A percentile compares a stretch with the other conserved stretches of the same genome.
These are phyloP conservation scores for Hydractinia echinata DNA, from an alignment of 30 jellyfish, hydroid and myxozoan genomes.

Conservation along the genomic window DNA sequence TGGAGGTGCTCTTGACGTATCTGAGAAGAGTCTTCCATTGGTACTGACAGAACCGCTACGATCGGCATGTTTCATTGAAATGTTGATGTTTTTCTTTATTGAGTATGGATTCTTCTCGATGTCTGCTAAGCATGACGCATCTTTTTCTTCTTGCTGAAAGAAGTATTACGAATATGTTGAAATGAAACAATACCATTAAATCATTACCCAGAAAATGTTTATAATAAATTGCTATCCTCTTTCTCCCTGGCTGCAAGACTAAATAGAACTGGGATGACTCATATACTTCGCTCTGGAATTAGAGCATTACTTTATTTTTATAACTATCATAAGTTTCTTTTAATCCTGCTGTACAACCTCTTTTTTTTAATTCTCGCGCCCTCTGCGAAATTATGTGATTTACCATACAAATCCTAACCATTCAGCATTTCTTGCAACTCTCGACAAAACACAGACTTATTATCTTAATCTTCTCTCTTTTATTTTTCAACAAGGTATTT, in stretches of 20 bases:
- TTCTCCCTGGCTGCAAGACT: neutral
- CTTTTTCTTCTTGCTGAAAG: conserved; percentile 35
- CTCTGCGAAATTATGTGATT: too few relatives aligned
- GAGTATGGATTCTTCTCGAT: conserved; percentile 41
- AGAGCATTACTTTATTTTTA: too few relatives aligned
- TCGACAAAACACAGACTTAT: too few relatives aligned
- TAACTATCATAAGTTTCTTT: too few relatives aligned
- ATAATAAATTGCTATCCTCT: neutral
- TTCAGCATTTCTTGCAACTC: too few relatives aligned
- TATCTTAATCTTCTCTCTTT: too few relatives aligned
- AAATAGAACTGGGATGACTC: neutral
- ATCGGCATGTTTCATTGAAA: conserved; percentile 16
- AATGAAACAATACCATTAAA: neutral
- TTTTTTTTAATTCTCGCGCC: too few relatives aligned
- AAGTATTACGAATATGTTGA: neutral
- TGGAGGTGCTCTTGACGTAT: neutral
- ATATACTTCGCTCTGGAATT: too few relatives aligned
- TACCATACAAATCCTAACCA: too few relatives aligned
- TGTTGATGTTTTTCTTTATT: conserved; percentile 34
- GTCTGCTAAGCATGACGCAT: conserved; percentile 14
- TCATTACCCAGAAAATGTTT: neutral
- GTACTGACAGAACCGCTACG: conserved; percentile 4
- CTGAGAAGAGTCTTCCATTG: neutral
- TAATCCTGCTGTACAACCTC: too few relatives aligned
- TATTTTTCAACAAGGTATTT: too few relatives aligned